Evolutionary conservation across 2,113 vertebrate species (phyloP), one percentile per base, ranked within the genome.

Genomic region (Dicrurus megarhynchus): DNA sequence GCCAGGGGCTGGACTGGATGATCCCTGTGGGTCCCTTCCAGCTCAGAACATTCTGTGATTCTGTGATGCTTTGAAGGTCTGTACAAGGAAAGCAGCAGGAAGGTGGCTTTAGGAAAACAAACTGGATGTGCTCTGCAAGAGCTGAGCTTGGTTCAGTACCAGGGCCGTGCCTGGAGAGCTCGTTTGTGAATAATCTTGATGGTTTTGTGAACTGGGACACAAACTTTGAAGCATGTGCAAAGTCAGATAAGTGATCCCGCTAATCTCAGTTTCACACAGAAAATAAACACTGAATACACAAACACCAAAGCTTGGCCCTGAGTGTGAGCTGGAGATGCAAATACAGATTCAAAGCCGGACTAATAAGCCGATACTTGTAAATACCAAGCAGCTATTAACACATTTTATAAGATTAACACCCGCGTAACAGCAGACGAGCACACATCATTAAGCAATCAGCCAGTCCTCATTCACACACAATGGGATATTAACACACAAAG

Each of bases 331-430:
- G 5, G 8, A 93, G 87, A 89, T 78, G 64, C 74, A 93, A 90
- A 94, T 11, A 78, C 28, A 77, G 56, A 90, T 88, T 57, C 70
- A 81, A 84, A 88, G 88, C 59, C 73, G 11, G 46, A 78, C 47
- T 89, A 91, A 81, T 60, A 75, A 87, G 23, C 63, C 21, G 74
- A 92, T 97, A 93, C 90, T 81, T 87, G 83, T 90, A 97, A 95
- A 94, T 81, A 83, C 75, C 84, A 63, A 61, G 86, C 67, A 71
- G 78, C 63, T 52, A 97, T 95, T 97, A 97, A 69, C 83, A 95
- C 74, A 13, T 92, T 96, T 94, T 90, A 68, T 91, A 82, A 74
- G 71, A 96, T 89, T 89, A 96, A 81, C 86, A 93, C 84, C 86
- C 77, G 16, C 44, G 22, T 53, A 89, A 83, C 59, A 84, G 71